phyloP scores from a whole-genome alignment of 2,888 invertebrate species.

The Chorisops tibialis region DNA sequence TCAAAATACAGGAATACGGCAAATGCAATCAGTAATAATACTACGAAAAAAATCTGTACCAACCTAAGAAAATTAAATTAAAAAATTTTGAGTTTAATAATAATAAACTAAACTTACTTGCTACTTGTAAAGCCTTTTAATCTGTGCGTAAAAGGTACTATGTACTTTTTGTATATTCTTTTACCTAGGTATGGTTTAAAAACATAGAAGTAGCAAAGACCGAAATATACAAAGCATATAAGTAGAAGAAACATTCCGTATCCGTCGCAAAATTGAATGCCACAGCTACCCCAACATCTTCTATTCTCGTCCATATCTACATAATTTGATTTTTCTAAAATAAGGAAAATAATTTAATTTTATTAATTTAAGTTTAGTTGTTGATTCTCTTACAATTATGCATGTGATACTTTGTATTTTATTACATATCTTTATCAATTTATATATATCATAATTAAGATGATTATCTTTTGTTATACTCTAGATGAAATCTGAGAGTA shows the following conservation, averaged over 20 bases:
- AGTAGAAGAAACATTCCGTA: constrained; percentile 70
- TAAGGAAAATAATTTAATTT: neutral
- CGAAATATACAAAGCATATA: constrained; percentile 58
- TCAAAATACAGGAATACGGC: constrained; percentile 63
- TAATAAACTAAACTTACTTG: constrained; percentile 43
- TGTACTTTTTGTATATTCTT: constrained; percentile 48
- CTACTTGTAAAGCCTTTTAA: constrained; percentile 43
- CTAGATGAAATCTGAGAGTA: too few species aligned
- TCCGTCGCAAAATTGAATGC: constrained; percentile 59
- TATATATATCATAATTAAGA: too few species aligned
- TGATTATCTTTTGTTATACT: too few species aligned
- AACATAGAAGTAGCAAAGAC: constrained; percentile 61
- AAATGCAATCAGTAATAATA: constrained; percentile 54
- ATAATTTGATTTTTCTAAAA: constrained; percentile 16
- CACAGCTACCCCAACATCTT: constrained; percentile 38
- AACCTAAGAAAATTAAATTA: constrained; percentile 48
- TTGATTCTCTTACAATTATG: too few species aligned
- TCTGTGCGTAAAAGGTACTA: constrained; percentile 44
- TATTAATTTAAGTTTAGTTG: too few species aligned
- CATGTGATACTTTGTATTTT: too few species aligned
- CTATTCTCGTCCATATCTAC: constrained; percentile 31
- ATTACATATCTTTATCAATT: too few species aligned
- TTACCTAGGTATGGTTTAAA: constrained; percentile 59
- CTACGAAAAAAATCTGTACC: constrained; percentile 52
- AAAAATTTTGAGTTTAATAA: neutral